Evolutionary conservation across 2,888 invertebrate species (phyloP).

Genomic region (Lasioglossum leucozonium): DNA sequence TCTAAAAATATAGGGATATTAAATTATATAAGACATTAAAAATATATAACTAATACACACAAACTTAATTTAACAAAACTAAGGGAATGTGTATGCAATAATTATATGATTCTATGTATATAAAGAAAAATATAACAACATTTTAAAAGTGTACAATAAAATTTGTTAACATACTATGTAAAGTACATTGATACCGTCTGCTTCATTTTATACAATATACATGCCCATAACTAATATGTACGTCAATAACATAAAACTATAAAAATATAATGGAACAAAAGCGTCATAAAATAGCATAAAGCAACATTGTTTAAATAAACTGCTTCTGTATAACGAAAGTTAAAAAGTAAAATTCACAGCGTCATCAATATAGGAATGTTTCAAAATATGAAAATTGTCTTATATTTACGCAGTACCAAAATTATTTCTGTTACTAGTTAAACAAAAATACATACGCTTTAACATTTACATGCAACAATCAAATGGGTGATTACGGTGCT

Average conservation of each 20-base stretch:
- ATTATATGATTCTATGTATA: conserved; percentile 44
- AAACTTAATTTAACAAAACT: conserved; percentile 46
- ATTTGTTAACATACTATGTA: conserved; percentile 36
- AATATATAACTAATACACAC: conserved; percentile 20
- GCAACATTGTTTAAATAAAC: conserved; percentile 41
- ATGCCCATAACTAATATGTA: conserved; percentile 45
- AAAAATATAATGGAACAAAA: conserved; percentile 46
- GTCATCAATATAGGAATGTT: conserved; percentile 31
- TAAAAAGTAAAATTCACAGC: conserved; percentile 35
- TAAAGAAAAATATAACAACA: conserved; percentile 38
- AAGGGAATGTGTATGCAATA: conserved; percentile 44
- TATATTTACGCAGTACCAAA: conserved; percentile 64
- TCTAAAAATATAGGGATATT: conserved; percentile 12
- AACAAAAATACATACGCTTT: conserved; percentile 49
- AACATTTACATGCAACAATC: conserved; percentile 63
- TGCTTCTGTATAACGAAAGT: conserved; percentile 32
- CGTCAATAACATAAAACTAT: conserved; percentile 40
- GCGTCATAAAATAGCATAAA: conserved; percentile 56
- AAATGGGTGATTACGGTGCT: conserved; percentile 40
- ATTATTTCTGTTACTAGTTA: conserved; percentile 63
- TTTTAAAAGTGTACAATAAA: conserved; percentile 41
- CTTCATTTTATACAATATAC: conserved; percentile 34
- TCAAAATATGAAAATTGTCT: conserved; percentile 18
- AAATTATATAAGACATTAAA: conserved; percentile 24
- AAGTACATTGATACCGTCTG: conserved; percentile 32